Conservation (phyloP, 2,113 vertebrate species). For the Tretioscincus oriximinensis region DNA sequence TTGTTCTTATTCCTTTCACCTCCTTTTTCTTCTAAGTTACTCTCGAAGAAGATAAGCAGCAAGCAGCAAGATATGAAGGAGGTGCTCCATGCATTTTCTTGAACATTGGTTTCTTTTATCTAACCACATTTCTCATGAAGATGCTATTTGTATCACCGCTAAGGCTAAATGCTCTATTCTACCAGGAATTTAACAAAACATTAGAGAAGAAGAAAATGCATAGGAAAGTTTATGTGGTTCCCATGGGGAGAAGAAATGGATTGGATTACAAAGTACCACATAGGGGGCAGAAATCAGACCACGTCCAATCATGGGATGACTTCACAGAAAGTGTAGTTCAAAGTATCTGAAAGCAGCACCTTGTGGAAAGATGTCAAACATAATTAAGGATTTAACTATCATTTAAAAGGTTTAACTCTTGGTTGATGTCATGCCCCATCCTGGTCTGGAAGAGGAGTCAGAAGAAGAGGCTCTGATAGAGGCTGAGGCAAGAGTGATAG, state of each 20-base stretch:
- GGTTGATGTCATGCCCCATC: no score
- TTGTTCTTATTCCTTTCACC: background rate
- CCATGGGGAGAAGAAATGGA: background rate
- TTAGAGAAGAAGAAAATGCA: background rate
- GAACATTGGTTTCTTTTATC: slow-evolving; percentile 54
- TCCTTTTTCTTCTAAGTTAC: slow-evolving; percentile 37
- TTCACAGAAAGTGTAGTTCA: no score
- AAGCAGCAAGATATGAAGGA: slow-evolving; percentile 10
- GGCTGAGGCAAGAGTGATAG: no score
- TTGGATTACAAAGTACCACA: background rate
- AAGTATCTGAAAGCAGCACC: no score
- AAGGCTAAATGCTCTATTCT: background rate
- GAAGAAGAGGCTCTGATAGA: no score
- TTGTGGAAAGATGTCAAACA: no score
- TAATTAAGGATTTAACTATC: no score
- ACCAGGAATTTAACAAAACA: slow-evolving; percentile 13
- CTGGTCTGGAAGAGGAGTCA: no score
- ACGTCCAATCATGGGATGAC: no score
- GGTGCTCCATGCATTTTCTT: slow-evolving; percentile 32
- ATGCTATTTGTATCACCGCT: slow-evolving; percentile 43
- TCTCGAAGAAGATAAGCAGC: slow-evolving; percentile 40
- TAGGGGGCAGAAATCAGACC: no score
- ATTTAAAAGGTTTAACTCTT: no score
- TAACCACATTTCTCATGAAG: slow-evolving; percentile 9
- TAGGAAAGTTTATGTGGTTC: no score